Conservation (phyloP, 2,113 vertebrate species). For the Ammodytes marinus region DNA sequence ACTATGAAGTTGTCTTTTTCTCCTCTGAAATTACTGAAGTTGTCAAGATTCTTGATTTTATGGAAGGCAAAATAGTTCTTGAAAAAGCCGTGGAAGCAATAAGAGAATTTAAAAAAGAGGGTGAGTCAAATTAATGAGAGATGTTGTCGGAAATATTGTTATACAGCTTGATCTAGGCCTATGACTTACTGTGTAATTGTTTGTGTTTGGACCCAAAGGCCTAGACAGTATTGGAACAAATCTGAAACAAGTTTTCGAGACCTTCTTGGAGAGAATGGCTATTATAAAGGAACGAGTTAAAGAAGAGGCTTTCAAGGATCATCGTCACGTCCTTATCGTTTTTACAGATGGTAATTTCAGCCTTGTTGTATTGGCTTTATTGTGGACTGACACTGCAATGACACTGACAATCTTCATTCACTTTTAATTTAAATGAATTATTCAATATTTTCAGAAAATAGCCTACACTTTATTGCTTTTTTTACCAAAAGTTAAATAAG, state of each 20-base stretch:
- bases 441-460: neutral
- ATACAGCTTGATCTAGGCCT: neutral
- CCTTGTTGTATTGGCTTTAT: neutral
- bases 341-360: slow-evolving; percentile 84
- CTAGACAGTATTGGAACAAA: slow-evolving; percentile 77
- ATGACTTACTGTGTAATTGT: slow-evolving; percentile 1
- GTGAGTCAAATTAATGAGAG: slow-evolving; percentile 56
- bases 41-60: slow-evolving; percentile 68
- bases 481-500: no score
- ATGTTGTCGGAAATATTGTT: neutral
- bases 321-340: slow-evolving; percentile 78
- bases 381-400: neutral
- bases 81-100: rapidly evolving
- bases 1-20: slow-evolving; percentile 83
- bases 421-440: neutral
- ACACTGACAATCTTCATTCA: neutral
- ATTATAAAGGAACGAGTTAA: slow-evolving; percentile 30
- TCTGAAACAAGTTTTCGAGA: slow-evolving; percentile 65
- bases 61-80: rapidly evolving
- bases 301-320: slow-evolving; percentile 47
- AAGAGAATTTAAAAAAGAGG: slow-evolving; percentile 17
- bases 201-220: slow-evolving; percentile 39
- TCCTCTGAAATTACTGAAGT: slow-evolving; percentile 61
- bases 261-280: slow-evolving; percentile 61
- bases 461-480: no score